Evolutionary conservation across 2,797 vertebrate species (phyloP).

Genomic region (Philypnodon macrostomus): DNA sequence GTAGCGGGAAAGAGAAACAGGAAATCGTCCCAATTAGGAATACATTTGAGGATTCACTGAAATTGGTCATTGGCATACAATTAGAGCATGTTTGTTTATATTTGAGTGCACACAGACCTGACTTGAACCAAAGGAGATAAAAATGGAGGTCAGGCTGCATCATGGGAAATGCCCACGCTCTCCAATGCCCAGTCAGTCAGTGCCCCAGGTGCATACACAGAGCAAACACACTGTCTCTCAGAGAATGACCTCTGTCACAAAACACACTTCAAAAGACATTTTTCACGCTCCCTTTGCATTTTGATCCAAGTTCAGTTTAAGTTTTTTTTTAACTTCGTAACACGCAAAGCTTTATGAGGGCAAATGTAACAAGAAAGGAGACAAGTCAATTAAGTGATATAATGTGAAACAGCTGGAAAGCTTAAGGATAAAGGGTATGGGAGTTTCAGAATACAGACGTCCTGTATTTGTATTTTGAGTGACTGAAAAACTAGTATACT

Average conservation of each 20-base stretch:
- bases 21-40: slow-evolving; percentile 12
- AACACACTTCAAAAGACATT: slow-evolving; percentile 36
- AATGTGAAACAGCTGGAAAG: slow-evolving; percentile 27
- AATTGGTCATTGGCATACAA: slow-evolving; percentile 26
- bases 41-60: not conserved
- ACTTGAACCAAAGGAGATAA: slow-evolving; percentile 52
- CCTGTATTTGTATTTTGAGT: too few relatives aligned
- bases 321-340: slow-evolving; percentile 17
- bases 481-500: too few relatives aligned
- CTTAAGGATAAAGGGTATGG: slow-evolving; percentile 1
- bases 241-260: slow-evolving; percentile 36
- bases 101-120: slow-evolving; percentile 50
- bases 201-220: slow-evolving; percentile 44
- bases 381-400: slow-evolving; percentile 9
- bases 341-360: not conserved
- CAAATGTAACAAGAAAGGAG: not conserved
- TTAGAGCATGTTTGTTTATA: slow-evolving; percentile 58
- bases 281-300: slow-evolving; percentile 28
- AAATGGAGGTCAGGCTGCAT: slow-evolving; percentile 62
- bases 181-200: slow-evolving; percentile 31
- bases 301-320: slow-evolving; percentile 21
- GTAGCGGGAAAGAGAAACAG: not conserved
- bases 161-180: slow-evolving; percentile 50
- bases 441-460: too few relatives aligned
- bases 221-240: slow-evolving; percentile 28